phyloP scores from a whole-genome alignment of 2,113 vertebrate species.

The Arenaria interpres region DNA sequence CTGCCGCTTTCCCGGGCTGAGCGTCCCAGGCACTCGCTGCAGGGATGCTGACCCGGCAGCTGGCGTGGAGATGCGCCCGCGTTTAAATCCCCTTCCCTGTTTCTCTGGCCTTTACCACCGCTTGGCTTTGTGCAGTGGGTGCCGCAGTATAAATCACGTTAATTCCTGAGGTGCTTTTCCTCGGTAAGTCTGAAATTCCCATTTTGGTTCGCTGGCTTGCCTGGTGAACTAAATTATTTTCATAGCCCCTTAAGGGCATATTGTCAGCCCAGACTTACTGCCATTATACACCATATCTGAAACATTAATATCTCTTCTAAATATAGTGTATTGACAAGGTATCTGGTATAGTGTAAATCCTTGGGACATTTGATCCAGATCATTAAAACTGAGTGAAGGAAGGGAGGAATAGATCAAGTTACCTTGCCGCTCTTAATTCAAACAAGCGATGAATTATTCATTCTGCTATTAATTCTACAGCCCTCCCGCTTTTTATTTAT shows the following conservation, averaged over 20 bases:
- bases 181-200: conserved; percentile 57
- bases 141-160: conserved; percentile 58
- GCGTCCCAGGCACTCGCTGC: not conserved
- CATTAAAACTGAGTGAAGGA: conserved; percentile 88
- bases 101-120: not conserved
- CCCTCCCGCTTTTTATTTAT: conserved; percentile 72
- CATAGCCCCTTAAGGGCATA: conserved; percentile 68
- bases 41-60: conserved; percentile 30
- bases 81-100: not conserved
- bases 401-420: conserved; percentile 83
- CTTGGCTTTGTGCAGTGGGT: conserved; percentile 33
- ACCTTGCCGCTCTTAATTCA: conserved; percentile 71
- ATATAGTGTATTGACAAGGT: conserved; percentile 66
- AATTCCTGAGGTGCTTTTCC: conserved; percentile 62
- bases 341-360: conserved; percentile 77
- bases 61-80: accelerated
- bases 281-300: conserved; percentile 48
- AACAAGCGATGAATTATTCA: conserved; percentile 73
- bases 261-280: conserved; percentile 65
- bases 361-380: conserved; percentile 84
- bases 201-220: conserved; percentile 55
- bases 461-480: conserved; percentile 78
- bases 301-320: conserved; percentile 68
- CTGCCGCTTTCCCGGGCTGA: not conserved
- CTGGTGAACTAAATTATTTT: conserved; percentile 64